Evolutionary conservation across 92 coral and sea anemone species (phyloP).

Genomic region (Parazoanthus darwini): DNA sequence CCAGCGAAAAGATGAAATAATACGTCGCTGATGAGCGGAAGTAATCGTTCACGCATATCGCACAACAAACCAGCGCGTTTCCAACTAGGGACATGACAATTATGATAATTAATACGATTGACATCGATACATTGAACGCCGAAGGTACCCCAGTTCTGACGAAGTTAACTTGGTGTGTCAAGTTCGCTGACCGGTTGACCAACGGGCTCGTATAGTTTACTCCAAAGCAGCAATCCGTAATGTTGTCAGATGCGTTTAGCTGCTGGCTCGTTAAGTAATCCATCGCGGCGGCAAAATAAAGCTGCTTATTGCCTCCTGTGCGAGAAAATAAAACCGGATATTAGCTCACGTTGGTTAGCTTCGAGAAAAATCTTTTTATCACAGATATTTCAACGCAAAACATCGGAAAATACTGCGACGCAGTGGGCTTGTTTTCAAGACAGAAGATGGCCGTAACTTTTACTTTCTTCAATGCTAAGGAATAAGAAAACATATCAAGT

Average conservation of each 20-base stretch:
- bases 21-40: constrained; percentile 83
- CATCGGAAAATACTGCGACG: not conserved
- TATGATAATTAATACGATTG: constrained; percentile 53
- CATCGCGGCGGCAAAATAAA: constrained; percentile 22
- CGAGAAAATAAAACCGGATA: not conserved
- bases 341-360: not conserved
- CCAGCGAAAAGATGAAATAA: constrained; percentile 82
- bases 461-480: not conserved
- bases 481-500: not conserved
- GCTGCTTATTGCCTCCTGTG: constrained; percentile 12
- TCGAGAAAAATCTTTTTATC: not conserved
- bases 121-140: constrained; percentile 1
- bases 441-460: not conserved
- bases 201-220: not conserved
- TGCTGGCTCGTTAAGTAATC: not conserved
- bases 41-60: constrained; percentile 64
- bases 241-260: not conserved
- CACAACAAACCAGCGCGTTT: constrained; percentile 81
- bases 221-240: not conserved
- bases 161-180: not conserved
- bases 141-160: not conserved
- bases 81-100: constrained; percentile 73
- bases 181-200: constrained; percentile 6
- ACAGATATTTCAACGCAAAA: not conserved
- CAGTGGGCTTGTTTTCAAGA: not conserved